A percentile compares a stretch with the other conserved stretches of the same genome.
These are phyloP conservation scores for Perognathus longimembris DNA, from an alignment of 2,113 vertebrate species.

Conservation along the genomic window DNA sequence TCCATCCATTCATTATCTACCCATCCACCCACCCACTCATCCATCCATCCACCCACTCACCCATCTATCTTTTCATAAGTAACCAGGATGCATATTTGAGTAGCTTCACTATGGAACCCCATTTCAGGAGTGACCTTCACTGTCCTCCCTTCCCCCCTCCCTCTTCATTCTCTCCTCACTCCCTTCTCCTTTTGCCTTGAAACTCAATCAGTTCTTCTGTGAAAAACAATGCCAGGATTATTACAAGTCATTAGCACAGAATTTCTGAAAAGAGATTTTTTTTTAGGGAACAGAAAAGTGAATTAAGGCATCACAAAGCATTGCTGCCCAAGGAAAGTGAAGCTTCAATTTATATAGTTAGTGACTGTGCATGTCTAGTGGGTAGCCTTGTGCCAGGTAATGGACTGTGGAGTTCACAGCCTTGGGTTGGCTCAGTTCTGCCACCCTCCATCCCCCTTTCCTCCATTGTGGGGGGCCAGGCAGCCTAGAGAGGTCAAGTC, in stretches of 20 bases:
- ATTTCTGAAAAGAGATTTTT: background rate
- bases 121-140: no score
- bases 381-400: background rate
- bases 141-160: no score
- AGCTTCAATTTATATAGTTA: background rate
- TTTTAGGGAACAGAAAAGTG: background rate
- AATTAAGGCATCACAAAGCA: background rate
- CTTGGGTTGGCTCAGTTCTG: background rate
- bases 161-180: background rate
- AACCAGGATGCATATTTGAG: no score
- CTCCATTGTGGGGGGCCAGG: background rate
- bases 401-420: accelerated
- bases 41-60: no score
- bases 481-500: background rate
- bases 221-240: background rate
- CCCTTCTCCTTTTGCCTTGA: background rate
- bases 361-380: no score
- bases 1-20: no score
- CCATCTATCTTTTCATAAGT: no score
- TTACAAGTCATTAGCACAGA: background rate
- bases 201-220: no score
- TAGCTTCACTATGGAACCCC: no score
- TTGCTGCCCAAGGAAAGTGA: background rate
- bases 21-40: no score
- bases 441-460: no score